These are phyloP conservation scores for Trichoplusia ni DNA, from an alignment of 1,140 invertebrate species.

Conservation along the genomic window DNA sequence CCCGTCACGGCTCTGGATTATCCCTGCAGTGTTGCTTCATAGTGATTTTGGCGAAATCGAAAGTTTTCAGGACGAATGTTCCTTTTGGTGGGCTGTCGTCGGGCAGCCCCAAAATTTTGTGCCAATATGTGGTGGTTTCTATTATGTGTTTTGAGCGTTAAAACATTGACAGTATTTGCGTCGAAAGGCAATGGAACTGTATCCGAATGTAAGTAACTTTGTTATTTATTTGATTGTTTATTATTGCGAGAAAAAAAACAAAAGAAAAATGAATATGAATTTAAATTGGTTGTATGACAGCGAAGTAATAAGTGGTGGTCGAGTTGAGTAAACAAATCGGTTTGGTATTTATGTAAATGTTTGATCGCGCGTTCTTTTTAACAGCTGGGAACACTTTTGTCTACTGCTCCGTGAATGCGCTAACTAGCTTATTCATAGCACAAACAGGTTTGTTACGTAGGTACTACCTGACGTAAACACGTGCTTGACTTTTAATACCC, in stretches of 20 bases:
- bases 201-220: slow-evolving; percentile 55
- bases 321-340: slow-evolving; percentile 22
- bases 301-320: background rate
- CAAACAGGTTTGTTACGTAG: slow-evolving; percentile 64
- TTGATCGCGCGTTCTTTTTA: slow-evolving; percentile 28
- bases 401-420: slow-evolving; percentile 16
- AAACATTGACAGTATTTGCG: slow-evolving; percentile 61
- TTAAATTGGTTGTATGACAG: background rate
- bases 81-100: slow-evolving; percentile 77
- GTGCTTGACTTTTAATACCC: slow-evolving; percentile 30
- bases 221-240: slow-evolving; percentile 23
- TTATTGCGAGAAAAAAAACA: slow-evolving; percentile 9
- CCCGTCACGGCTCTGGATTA: slow-evolving; percentile 38
- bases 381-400: slow-evolving; percentile 32
- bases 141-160: slow-evolving; percentile 67
- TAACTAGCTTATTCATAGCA: slow-evolving; percentile 48
- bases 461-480: slow-evolving; percentile 37
- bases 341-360: slow-evolving; percentile 16
- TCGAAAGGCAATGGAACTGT: slow-evolving; percentile 55
- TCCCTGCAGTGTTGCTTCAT: slow-evolving; percentile 50
- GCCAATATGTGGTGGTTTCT: slow-evolving; percentile 77
- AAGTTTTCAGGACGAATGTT: slow-evolving; percentile 73
- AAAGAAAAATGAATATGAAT: background rate
- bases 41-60: slow-evolving; percentile 70
- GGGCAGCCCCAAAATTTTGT: slow-evolving; percentile 77